Evolutionary conservation across 2,888 invertebrate genomes (phyloP), one percentile per base, ranked within the genome.

Genomic region (Brachylomia viminalis): DNA sequence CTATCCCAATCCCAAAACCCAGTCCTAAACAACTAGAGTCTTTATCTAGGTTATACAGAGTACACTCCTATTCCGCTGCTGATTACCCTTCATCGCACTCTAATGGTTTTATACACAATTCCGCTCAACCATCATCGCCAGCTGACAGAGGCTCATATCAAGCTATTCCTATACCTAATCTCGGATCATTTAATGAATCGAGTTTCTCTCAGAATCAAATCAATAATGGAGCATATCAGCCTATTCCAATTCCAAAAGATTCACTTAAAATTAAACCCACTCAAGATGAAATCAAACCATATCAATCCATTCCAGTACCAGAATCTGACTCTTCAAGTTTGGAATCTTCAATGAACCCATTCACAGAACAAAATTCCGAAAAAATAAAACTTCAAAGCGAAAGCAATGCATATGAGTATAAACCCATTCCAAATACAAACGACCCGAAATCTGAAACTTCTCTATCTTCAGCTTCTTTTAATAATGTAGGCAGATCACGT

Each of bases 1-100:
- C 69, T 23, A 52, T 71, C 23, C 33, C 70, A 23, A 58, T 70
- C 8, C 70, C 23, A 66, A 76, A 75, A 30, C 23, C 42, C 6
- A 79, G 23, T 38, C 30, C 42, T 42, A 49, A 62, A 33, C 75
- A 79, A 38, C 27, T 30, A 47, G 54, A 80, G 8, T 42, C 27
- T 64, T 23, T 68, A 38, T 67, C 79, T 64, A 67, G 27, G 23
- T 67, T 75, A 52, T 30, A 64, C 15, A 52, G 62, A 45, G 62
- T 67, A 3, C 56, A 17, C 23, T 20, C 49, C 23, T 49, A 64
- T 56, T 30, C 52, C 3, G 23, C 10, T 61, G 27, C 33, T 67
- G 59, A 76, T 59, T 20, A 27, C 13, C 7, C 59, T 52, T 27
- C 27, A 49, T 64, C 56, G 5, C 10, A 58, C 1, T 64, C 62